Percentiles rank a stretch among this genome's conserved stretches.
These are phyloP conservation scores for Patella caerulea DNA, from an alignment of 2,888 invertebrate species.

Conservation along the genomic window DNA sequence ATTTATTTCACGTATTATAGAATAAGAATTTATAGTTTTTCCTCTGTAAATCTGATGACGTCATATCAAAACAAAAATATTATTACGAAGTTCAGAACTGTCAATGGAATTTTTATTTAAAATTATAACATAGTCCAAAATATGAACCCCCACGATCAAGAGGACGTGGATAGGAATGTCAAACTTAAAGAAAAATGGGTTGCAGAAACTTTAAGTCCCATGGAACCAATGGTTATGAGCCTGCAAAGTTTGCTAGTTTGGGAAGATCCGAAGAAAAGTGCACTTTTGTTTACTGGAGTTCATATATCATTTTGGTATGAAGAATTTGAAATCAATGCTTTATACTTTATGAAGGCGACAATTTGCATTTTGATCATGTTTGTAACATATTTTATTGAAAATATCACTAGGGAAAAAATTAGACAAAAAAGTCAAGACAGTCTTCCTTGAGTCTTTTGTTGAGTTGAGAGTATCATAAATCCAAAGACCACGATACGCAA, in stretches of 20 bases:
- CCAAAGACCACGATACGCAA: no score
- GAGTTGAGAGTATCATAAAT: no score
- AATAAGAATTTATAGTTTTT: no score
- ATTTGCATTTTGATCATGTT: no score
- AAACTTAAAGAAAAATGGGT: conserved; percentile 48
- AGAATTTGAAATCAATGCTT: no score
- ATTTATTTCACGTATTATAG: no score
- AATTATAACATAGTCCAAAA: neutral
- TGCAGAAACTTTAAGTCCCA: conserved; percentile 54
- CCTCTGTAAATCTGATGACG: conserved; percentile 21
- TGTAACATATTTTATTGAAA: no score
- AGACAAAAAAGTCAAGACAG: no score
- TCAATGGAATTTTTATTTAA: conserved; percentile 7
- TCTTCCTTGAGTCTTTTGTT: no score
- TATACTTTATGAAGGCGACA: no score
- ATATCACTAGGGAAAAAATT: no score
- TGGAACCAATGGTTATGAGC: conserved; percentile 68
- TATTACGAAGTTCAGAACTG: conserved; percentile 1
- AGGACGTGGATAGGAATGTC: conserved; percentile 25
- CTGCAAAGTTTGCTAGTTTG: conserved; percentile 70
- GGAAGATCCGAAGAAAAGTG: conserved; percentile 69
- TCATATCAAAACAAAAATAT: conserved; percentile 35
- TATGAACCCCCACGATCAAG: conserved; percentile 31
- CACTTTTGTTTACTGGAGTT: conserved; percentile 62
- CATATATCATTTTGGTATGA: conserved; percentile 71